Base-by-base conservation (phyloP, 1,140 invertebrate species). In the Scaptomyza pallida region DNA sequence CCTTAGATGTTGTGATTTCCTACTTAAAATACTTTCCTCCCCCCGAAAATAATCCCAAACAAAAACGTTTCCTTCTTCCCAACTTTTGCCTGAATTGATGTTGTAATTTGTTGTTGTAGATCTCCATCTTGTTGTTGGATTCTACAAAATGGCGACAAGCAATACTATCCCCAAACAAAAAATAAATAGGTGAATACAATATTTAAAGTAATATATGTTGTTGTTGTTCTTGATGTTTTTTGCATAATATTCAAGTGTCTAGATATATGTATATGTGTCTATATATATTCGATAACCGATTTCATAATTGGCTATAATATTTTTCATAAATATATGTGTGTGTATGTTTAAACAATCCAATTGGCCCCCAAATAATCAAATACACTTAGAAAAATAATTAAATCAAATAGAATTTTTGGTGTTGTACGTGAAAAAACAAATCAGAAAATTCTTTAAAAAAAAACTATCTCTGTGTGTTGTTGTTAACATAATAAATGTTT, bases 1-100 rank as follows among this genome's bases (percentile, higher is more conserved):
- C 89, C 89, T 90, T 90, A 90, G 89, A 91, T 90, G 89, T 90
- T 90, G 89, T 90, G 88, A 90, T 83, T 90, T 79, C 76, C 88
- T 89, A 75, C 65, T 71, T 79, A 62, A 61, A 57, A 69, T 13
- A 55, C 50, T 41, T 70, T 57, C 44, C 52, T 43, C 23, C 6
- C 5, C 5, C 23, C 23, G 23, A 26, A 5, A 26, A n/a, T n/a
- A n/a, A 41, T 17, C 26, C 26, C 26, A 30, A 30, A 30, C 3
- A 21, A 47, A 59, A 30, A 30, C 26, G 8, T 30, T 9, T 3
- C 21, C 44, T 19, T 2, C 47, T 9, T 5, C 12, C 41, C 23
- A 12, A 5, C 23, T 2, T n/a, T 15, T 23, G 44, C 55, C 62
- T 21, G 48, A 72, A 70, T 73, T 73, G 71, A 62, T 73, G 71